Evolutionary conservation across 2,797 vertebrate genomes (phyloP).

Genomic region (Silurus lanzhouensis): DNA sequence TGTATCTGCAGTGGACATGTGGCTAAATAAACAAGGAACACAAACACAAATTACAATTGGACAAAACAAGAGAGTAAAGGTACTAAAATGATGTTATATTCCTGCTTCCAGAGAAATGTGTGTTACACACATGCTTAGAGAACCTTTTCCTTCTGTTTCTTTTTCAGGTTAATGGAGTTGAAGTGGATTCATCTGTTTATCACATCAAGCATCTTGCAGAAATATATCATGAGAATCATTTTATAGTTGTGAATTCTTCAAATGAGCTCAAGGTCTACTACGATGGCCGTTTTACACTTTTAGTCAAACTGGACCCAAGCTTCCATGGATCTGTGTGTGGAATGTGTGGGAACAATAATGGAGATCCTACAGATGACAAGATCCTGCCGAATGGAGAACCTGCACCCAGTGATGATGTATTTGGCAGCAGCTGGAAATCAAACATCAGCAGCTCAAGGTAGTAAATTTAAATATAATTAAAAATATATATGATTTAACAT

Average conservation of each 20-base stretch:
- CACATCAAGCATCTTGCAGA: slow-evolving; percentile 12
- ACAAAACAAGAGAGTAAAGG: slow-evolving; percentile 61
- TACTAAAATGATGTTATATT: slow-evolving; percentile 13
- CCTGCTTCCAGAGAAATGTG: not conserved
- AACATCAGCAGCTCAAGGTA: slow-evolving; percentile 63
- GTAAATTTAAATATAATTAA: not conserved
- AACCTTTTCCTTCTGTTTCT: not conserved
- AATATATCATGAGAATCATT: slow-evolving; percentile 31
- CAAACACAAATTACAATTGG: slow-evolving; percentile 59
- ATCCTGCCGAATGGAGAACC: slow-evolving; percentile 53
- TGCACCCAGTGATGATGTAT: slow-evolving; percentile 61
- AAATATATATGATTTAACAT: not conserved
- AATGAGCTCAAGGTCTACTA: slow-evolving; percentile 55
- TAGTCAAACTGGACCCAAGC: slow-evolving; percentile 55
- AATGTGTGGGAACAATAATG: slow-evolving; percentile 66
- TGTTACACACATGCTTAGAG: not conserved
- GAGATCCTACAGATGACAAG: slow-evolving; percentile 60
- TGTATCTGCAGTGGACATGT: slow-evolving; percentile 68
- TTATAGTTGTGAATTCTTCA: slow-evolving; percentile 49
- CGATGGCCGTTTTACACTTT: slow-evolving; percentile 45
- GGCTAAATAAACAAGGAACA: slow-evolving; percentile 51
- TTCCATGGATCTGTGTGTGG: slow-evolving; percentile 55
- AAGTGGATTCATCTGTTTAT: slow-evolving; percentile 48
- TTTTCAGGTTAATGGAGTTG: slow-evolving; percentile 60
- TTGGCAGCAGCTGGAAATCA: slow-evolving; percentile 68